Percentiles rank a stretch among this genome's conserved stretches.
These are phyloP conservation scores for Hirtodrosophila confusa DNA, from an alignment of 2,888 invertebrate species.

Conservation along the genomic window DNA sequence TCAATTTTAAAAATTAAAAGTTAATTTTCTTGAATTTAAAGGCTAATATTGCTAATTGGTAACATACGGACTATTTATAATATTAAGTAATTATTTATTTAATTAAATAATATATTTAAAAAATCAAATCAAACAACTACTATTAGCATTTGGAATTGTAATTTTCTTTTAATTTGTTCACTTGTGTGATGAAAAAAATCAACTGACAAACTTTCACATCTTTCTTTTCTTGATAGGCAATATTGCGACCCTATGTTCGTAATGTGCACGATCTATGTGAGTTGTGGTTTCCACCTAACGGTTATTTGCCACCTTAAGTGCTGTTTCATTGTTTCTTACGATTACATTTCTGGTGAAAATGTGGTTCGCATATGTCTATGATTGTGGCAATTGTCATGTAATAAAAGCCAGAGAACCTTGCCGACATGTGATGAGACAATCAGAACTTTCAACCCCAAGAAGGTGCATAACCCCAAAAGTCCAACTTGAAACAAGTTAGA, in stretches of 20 bases:
- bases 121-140: too few species aligned
- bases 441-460: slow-evolving; percentile 48
- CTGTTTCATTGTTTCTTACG: slow-evolving; percentile 68
- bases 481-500: not conserved
- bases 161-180: too few species aligned
- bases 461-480: slow-evolving; percentile 3
- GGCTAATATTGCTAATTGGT: too few species aligned
- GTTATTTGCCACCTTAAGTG: slow-evolving; percentile 56
- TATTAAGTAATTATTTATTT: too few species aligned
- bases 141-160: too few species aligned
- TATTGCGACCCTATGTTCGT: not conserved
- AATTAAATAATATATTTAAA: too few species aligned
- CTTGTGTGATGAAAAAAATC: too few species aligned
- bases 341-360: slow-evolving; percentile 44
- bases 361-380: slow-evolving; percentile 54
- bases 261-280: slow-evolving; percentile 2
- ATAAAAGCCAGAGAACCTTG: slow-evolving; percentile 54
- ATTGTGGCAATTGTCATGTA: slow-evolving; percentile 75
- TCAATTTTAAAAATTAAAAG: too few species aligned
- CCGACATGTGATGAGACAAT: slow-evolving; percentile 43
- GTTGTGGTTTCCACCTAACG: slow-evolving; percentile 43
- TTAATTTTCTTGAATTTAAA: too few species aligned
- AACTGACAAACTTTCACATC: not conserved
- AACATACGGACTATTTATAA: too few species aligned
- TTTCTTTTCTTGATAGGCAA: slow-evolving; percentile 17